Base-by-base conservation (phyloP, 2,888 invertebrate species). In the Plemyria rubiginata region DNA sequence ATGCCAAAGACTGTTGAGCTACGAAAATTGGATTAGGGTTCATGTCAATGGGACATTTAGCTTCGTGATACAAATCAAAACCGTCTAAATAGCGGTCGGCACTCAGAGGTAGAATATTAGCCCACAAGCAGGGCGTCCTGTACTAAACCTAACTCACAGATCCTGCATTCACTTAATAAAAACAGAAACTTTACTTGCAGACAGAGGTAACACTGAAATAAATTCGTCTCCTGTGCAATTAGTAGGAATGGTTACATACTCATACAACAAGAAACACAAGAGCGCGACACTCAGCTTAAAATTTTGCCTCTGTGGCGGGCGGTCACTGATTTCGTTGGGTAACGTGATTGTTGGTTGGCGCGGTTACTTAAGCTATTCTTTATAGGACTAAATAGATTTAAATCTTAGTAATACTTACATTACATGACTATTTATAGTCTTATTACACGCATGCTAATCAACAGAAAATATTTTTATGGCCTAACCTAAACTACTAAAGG, bases 21-120 rank as follows among this genome's bases (percentile, higher is more conserved):
- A 74, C 73, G 71, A 75, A 78, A 84, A 81, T 81, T 81, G 78
- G 79, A 79, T 79, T 73, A 72, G 65, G 72, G 75, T 82, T 84
- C 81, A 84, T 84, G 82, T 84, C 81, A 80, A 79, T 81, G 73
- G 78, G 73, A 74, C 79, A 80, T 81, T 81, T 84, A 78, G 73
- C 71, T 70, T 63, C 70, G 72, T 75, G 79, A 79, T 81, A 75
- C 76, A 73, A 79, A 79, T 81, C 77, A 66, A 63, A 50, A 58
- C 65, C 61, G 69, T 67, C 65, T 70, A 70, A 64, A 68, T 65
- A 62, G 68, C 16, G 50, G 57, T 45, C 40, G 54, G 29, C 28
- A 54, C 29, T 57, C 22, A 46, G 57, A 65, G 57, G 32, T 41
- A 57, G 32, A 38, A 60, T 49, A 56, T 6, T 49, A 45, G n/a